Percentiles rank a stretch among this genome's conserved stretches.
Evolutionary conservation across 1,140 invertebrate genomes (phyloP).

Genomic region (Lepidurus arcticus): DNA sequence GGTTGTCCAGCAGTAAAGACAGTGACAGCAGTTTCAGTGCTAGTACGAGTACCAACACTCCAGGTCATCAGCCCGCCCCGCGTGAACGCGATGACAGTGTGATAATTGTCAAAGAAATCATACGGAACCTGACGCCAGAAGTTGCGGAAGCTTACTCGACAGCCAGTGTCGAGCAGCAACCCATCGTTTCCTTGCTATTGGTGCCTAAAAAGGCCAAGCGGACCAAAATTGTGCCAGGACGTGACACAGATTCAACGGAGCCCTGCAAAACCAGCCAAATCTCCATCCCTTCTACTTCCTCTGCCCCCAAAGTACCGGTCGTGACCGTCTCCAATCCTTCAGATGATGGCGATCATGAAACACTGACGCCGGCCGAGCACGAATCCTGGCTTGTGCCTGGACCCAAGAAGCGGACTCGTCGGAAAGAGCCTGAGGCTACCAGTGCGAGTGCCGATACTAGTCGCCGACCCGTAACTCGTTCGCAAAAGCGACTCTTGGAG

Average conservation of each 20-base stretch:
- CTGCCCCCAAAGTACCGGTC: neutral
- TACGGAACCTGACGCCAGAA: neutral
- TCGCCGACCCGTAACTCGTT: constrained; percentile 13
- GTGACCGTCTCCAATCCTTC: neutral
- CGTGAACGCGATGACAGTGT: constrained; percentile 7
- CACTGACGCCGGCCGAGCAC: neutral
- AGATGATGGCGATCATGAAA: neutral
- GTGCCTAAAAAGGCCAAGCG: constrained; percentile 17
- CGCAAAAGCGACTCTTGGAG: constrained; percentile 4
- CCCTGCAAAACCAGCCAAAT: neutral
- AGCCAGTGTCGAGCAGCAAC: neutral
- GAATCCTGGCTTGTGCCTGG: constrained; percentile 5
- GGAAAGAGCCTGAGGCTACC: constrained; percentile 3
- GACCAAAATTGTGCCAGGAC: neutral
- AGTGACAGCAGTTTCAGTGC: neutral
- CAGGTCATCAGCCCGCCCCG: neutral
- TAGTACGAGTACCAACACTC: neutral
- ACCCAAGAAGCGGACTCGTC: neutral
- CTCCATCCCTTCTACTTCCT: neutral
- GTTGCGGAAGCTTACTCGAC: neutral
- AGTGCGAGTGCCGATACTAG: constrained; percentile 18
- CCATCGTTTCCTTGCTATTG: neutral
- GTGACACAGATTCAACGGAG: neutral
- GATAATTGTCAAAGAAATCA: neutral
- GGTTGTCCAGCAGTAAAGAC: neutral